These are phyloP conservation scores for Phocoena sinus DNA, from an alignment of 2,113 vertebrate species.

Conservation along the genomic window DNA sequence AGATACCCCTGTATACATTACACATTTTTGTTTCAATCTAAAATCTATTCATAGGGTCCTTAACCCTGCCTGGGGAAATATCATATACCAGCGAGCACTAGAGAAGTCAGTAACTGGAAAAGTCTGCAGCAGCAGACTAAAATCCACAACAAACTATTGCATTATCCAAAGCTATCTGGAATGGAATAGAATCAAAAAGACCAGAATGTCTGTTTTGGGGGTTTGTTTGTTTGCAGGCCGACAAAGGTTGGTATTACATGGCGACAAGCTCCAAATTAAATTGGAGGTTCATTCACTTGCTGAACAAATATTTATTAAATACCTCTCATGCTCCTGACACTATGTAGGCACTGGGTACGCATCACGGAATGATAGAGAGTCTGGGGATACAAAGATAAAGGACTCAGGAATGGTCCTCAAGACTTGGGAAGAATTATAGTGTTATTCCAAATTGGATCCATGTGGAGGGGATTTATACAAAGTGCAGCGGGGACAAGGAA, in stretches of 20 bases:
- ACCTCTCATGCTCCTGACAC: not conserved
- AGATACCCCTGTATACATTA: not conserved
- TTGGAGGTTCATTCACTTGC: not conserved
- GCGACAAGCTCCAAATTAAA: not conserved
- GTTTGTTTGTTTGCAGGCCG: not conserved
- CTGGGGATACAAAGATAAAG: not conserved
- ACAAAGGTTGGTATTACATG: not conserved
- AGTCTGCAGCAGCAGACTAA: not conserved
- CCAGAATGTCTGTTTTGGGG: not conserved
- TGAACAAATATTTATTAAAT: not conserved
- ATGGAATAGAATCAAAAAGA: not conserved
- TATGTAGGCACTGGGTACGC: not conserved
- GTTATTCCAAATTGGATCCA: not conserved
- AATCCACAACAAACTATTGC: not conserved
- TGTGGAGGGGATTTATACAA: not conserved
- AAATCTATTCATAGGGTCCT: not conserved
- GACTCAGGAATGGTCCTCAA: not conserved
- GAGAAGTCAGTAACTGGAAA: not conserved
- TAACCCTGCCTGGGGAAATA: not conserved
- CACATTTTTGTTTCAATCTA: not conserved
- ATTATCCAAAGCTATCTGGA: not conserved
- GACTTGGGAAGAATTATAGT: not conserved
- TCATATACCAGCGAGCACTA: not conserved
- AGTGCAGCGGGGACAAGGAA: not conserved
- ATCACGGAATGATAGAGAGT: not conserved